These are phyloP conservation scores for Chelonoidis abingdonii DNA, from an alignment of 2,113 vertebrate genomes.

Conservation along the genomic window DNA sequence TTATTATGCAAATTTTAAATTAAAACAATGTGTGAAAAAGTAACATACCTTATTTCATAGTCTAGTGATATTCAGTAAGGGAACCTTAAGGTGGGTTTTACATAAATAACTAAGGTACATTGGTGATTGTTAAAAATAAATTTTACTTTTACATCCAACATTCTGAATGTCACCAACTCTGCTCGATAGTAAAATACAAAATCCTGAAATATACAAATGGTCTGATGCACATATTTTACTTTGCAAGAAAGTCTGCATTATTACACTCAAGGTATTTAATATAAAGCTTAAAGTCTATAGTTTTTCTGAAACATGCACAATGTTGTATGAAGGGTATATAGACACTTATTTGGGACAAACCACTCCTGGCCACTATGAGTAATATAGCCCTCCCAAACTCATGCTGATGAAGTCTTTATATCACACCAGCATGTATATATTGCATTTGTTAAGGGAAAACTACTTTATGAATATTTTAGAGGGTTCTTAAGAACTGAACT, in stretches of 20 bases:
- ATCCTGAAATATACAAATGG: not conserved
- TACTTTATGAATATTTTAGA: not conserved
- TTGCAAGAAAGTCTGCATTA: not conserved
- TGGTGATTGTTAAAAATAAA: not conserved
- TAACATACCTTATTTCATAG: not conserved
- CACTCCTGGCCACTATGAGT: not conserved
- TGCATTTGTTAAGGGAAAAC: not conserved
- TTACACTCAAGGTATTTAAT: not conserved
- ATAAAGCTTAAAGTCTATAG: not conserved
- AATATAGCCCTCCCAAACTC: not conserved
- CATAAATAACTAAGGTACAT: not conserved
- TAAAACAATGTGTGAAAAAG: rapidly evolving
- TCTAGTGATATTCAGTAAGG: not conserved
- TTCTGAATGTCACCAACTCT: not conserved
- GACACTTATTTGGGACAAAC: not conserved
- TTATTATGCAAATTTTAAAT: not conserved
- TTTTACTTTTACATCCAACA: not conserved
- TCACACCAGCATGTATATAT: not conserved
- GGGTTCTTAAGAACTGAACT: not conserved
- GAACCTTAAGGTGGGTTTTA: not conserved
- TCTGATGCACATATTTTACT: not conserved
- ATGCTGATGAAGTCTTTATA: not conserved
- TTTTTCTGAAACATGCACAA: not conserved
- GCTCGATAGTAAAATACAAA: not conserved
- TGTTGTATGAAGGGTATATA: not conserved